Evolutionary conservation across 1,140 invertebrate genomes (phyloP).

Genomic region (Rhyacophila brunnea): DNA sequence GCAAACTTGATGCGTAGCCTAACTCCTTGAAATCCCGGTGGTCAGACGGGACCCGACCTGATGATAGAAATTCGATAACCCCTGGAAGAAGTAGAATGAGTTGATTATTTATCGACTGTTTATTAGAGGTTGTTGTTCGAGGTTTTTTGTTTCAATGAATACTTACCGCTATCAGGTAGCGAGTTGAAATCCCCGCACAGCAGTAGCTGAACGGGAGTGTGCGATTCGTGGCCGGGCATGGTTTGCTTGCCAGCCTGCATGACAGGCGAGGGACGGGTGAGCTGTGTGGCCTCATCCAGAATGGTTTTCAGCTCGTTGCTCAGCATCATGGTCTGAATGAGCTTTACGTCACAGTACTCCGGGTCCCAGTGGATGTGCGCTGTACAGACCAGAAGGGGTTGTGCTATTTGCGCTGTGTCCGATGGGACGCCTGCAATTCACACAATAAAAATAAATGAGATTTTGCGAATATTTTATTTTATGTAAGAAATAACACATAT

Average conservation of each 20-base stretch:
- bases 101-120: too few species aligned
- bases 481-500: too few species aligned
- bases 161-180: conserved; percentile 88
- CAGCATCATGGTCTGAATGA: conserved; percentile 99
- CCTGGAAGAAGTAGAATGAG: conserved; percentile 58
- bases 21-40: conserved; percentile 97
- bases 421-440: conserved; percentile 61
- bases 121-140: too few species aligned
- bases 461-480: too few species aligned
- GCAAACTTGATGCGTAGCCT: conserved; percentile 87
- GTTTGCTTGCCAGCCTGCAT: conserved; percentile 55
- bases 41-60: conserved; percentile 83
- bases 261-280: conserved; percentile 49
- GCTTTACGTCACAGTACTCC: conserved; percentile 99
- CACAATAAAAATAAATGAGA: too few species aligned
- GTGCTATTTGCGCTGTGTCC: conserved; percentile 73
- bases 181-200: conserved; percentile 99
- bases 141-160: background rate
- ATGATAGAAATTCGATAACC: conserved; percentile 92
- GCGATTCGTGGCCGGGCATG: conserved; percentile 52
- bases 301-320: conserved; percentile 88
- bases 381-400: conserved; percentile 92
- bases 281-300: conserved; percentile 74
- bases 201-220: conserved; percentile 86
- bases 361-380: conserved; percentile 99